Percentiles rank a stretch among this genome's conserved stretches.
Conservation (phyloP, 2,113 vertebrate species). For the Saguinus midas region DNA sequence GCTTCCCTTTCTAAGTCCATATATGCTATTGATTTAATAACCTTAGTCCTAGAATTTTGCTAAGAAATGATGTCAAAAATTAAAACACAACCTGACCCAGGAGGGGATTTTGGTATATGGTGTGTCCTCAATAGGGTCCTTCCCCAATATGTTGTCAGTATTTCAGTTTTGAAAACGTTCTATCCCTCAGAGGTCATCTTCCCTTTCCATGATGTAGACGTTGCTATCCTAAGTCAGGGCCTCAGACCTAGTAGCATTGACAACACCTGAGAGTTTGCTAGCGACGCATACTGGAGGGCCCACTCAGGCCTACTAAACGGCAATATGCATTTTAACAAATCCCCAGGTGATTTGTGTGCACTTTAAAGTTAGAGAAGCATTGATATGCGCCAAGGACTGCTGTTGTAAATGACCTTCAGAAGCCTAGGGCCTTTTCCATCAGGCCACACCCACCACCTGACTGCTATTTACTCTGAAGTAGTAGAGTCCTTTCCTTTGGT, state of each 20-base stretch:
- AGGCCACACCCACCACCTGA: not conserved
- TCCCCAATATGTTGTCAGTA: not conserved
- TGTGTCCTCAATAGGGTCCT: not conserved
- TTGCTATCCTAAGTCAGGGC: not conserved
- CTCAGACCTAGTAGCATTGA: not conserved
- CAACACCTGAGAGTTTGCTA: not conserved
- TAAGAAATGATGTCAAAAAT: not conserved
- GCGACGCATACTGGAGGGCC: not conserved
- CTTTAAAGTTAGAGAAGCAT: not conserved
- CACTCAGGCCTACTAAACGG: not conserved
- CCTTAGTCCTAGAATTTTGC: not conserved
- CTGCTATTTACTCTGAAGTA: not conserved
- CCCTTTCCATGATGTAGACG: not conserved
- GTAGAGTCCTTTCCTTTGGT: not conserved
- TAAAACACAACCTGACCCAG: not conserved
- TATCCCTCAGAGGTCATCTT: not conserved
- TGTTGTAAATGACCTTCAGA: not conserved
- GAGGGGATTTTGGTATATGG: not conserved
- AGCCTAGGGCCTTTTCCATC: not conserved
- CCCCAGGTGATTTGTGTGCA: not conserved
- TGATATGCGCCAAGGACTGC: not conserved
- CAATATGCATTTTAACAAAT: not conserved
- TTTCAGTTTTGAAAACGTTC: conserved; percentile 24
- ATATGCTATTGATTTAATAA: not conserved
- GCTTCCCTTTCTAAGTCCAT: not conserved